These are phyloP conservation scores for Lepidothrix coronata DNA, from an alignment of 2,113 vertebrate species.

Conservation along the genomic window DNA sequence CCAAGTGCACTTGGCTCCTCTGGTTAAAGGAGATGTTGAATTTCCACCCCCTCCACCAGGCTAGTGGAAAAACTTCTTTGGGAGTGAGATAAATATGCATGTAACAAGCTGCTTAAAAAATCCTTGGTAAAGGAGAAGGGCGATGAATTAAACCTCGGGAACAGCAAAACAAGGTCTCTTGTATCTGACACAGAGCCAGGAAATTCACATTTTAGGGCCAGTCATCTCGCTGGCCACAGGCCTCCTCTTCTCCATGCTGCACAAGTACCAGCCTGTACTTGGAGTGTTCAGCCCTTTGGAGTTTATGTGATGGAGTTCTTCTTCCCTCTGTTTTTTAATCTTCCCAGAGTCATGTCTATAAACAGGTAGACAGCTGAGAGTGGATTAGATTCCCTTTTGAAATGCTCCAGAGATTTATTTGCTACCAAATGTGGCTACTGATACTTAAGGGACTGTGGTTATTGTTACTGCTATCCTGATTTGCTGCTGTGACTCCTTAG, in stretches of 20 bases:
- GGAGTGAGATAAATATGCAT: not conserved
- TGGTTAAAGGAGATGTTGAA: not conserved
- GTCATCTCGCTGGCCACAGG: not conserved
- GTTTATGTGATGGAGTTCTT: not conserved
- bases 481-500: not conserved
- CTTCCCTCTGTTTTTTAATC: not conserved
- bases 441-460: not conserved
- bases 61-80: not conserved
- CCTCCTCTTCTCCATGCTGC: not conserved
- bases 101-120: not conserved
- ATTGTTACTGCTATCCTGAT: not conserved
- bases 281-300: not conserved
- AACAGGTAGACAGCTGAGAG: not conserved
- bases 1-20: not conserved
- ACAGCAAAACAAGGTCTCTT: not conserved
- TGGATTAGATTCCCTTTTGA: not conserved
- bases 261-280: not conserved
- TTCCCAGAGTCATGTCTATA: not conserved
- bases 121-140: not conserved
- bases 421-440: not conserved
- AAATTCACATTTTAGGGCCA: not conserved
- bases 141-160: not conserved
- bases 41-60: not conserved
- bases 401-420: not conserved
- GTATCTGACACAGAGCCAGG: not conserved